Evolutionary conservation across 2,113 vertebrate genomes (phyloP).

Genomic region (Mastomys coucha): DNA sequence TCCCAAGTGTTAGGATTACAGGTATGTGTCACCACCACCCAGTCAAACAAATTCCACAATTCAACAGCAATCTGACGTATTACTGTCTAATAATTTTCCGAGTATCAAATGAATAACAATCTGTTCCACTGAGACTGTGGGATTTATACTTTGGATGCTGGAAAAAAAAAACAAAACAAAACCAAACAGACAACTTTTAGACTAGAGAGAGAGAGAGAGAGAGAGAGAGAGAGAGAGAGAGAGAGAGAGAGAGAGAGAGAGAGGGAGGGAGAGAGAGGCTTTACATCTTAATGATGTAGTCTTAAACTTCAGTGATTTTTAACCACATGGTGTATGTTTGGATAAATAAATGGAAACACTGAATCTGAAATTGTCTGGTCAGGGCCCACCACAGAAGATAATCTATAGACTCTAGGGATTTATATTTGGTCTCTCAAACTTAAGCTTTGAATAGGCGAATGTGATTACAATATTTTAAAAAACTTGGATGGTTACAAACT

Average conservation of each 20-base stretch:
- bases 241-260: background rate
- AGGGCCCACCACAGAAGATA: background rate
- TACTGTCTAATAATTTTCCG: background rate
- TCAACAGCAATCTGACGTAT: background rate
- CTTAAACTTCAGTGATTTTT: constrained; percentile 18
- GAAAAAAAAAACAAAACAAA: background rate
- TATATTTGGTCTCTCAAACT: constrained; percentile 4
- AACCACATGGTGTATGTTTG: background rate
- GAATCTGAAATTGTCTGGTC: constrained; percentile 11
- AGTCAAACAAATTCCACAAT: background rate
- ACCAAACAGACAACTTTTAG: too few species aligned
- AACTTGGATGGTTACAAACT: constrained; percentile 23
- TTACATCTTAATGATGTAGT: background rate
- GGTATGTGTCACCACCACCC: background rate
- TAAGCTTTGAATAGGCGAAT: constrained; percentile 14
- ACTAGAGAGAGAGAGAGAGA: background rate
- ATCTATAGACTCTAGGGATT: background rate
- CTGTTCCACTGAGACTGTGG: background rate
- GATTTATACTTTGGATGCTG: constrained; percentile 13
- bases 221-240: too few species aligned
- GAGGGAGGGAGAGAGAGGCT: too few species aligned
- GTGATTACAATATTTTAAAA: constrained; percentile 37
- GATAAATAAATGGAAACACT: constrained; percentile 48
- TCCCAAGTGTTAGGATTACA: background rate
- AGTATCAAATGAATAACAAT: background rate